phyloP scores from a whole-genome alignment of 92 coral and sea anemone genomes.

The Scolanthus callimorphus region DNA sequence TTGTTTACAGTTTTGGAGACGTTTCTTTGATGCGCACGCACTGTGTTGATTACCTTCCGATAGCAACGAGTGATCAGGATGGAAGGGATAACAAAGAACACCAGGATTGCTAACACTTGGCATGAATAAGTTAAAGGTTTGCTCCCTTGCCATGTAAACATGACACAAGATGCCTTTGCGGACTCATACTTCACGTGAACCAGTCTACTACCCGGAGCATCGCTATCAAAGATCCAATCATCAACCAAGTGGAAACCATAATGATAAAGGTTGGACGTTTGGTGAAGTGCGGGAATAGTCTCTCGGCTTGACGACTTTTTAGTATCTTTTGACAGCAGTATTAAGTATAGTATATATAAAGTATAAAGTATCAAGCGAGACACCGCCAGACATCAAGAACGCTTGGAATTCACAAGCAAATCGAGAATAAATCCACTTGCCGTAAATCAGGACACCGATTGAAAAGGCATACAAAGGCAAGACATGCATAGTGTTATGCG shows the following conservation, averaged over 20 bases:
- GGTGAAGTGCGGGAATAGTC: conserved; percentile 14
- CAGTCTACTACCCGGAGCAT: conserved; percentile 7
- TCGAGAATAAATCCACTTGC: conserved; percentile 12
- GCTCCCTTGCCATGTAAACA: conserved; percentile 30
- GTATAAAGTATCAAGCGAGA: too few species aligned
- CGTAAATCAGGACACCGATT: conserved; percentile 14
- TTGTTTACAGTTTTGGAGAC: background rate
- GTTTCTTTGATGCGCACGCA: conserved; percentile 14
- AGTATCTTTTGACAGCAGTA: conserved; percentile 29
- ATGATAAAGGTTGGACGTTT: conserved; percentile 8
- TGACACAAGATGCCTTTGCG: conserved; percentile 33
- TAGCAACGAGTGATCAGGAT: conserved; percentile 19
- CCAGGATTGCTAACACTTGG: conserved; percentile 23
- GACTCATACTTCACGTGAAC: conserved; percentile 25
- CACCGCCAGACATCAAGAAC: conserved; percentile 29
- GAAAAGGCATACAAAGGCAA: conserved; percentile 38
- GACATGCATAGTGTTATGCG: conserved; percentile 5
- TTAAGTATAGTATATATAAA: conserved; percentile 42
- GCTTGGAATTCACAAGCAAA: conserved; percentile 33
- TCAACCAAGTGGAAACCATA: conserved; percentile 8
- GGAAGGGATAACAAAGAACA: conserved; percentile 35
- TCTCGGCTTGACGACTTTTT: conserved; percentile 33
- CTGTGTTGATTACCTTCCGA: conserved; percentile 14
- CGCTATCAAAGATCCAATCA: conserved; percentile 4
- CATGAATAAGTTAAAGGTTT: conserved; percentile 12